These are phyloP conservation scores for Myotis pilosus DNA, from an alignment of 2,797 vertebrate genomes.

Conservation along the genomic window DNA sequence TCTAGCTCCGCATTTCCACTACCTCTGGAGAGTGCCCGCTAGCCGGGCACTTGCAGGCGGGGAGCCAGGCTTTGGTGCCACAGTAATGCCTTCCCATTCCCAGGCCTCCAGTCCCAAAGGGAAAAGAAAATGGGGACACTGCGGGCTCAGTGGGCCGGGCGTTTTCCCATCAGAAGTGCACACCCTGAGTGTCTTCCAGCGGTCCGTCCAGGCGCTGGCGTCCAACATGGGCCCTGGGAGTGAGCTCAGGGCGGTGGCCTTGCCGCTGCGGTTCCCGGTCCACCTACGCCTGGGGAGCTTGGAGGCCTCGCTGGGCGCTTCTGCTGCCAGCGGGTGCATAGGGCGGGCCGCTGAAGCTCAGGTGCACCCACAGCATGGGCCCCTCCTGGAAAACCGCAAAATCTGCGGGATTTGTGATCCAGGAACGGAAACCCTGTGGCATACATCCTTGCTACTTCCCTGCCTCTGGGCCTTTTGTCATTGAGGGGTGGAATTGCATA, in stretches of 20 bases:
- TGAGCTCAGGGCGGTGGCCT: neutral
- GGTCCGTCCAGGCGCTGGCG: rapidly evolving
- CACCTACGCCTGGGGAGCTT: neutral
- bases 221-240: too few species aligned
- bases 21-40: neutral
- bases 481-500: neutral
- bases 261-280: rapidly evolving
- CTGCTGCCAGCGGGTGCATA: rapidly evolving
- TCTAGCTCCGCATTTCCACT: rapidly evolving
- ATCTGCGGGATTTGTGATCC: rapidly evolving
- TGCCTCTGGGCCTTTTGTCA: neutral
- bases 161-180: too few species aligned
- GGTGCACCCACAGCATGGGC: rapidly evolving
- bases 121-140: neutral
- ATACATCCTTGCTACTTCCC: rapidly evolving
- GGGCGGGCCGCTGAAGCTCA: rapidly evolving
- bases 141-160: neutral
- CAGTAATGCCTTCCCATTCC: neutral
- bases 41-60: rapidly evolving
- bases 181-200: neutral
- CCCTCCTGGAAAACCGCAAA: rapidly evolving
- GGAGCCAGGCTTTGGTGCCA: neutral
- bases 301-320: neutral
- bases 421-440: rapidly evolving
- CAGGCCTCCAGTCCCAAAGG: neutral